Evolutionary conservation across 1,140 invertebrate species (phyloP).

Genomic region (Dryas iulia): DNA sequence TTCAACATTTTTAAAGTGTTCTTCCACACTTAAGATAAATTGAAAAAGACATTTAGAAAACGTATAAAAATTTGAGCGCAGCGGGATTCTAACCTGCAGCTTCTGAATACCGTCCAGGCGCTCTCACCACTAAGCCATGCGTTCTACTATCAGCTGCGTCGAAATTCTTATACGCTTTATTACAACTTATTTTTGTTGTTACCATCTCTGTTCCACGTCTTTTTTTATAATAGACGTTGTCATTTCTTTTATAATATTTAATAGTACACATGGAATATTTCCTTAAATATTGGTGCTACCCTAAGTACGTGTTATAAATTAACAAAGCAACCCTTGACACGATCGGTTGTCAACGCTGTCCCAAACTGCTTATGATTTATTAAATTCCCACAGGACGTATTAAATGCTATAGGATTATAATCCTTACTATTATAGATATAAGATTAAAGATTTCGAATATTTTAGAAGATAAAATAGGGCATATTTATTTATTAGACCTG

Average conservation of each 20-base stretch:
- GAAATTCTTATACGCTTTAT: too few species aligned
- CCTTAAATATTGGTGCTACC: background rate
- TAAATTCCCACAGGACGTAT: constrained; percentile 20
- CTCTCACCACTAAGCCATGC: too few species aligned
- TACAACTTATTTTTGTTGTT: too few species aligned
- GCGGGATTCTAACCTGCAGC: too few species aligned
- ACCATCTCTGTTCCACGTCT: too few species aligned
- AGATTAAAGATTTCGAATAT: background rate
- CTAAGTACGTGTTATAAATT: constrained; percentile 33
- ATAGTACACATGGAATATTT: background rate
- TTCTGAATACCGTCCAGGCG: too few species aligned
- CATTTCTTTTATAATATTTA: background rate
- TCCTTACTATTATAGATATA: background rate
- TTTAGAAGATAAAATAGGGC: background rate
- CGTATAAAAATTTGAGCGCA: too few species aligned
- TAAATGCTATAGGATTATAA: background rate
- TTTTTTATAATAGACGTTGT: too few species aligned
- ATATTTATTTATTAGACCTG: background rate
- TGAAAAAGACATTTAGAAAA: too few species aligned
- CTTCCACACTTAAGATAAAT: too few species aligned
- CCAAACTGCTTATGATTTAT: constrained; percentile 45
- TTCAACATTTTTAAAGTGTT: too few species aligned
- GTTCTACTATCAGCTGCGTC: too few species aligned
- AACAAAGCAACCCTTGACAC: constrained; percentile 18
- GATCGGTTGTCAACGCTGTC: constrained; percentile 29